A percentile compares a stretch with the other conserved stretches of the same genome.
phyloP scores from a whole-genome alignment of 2,113 vertebrate species.

The Atherinomorus stipes region DNA sequence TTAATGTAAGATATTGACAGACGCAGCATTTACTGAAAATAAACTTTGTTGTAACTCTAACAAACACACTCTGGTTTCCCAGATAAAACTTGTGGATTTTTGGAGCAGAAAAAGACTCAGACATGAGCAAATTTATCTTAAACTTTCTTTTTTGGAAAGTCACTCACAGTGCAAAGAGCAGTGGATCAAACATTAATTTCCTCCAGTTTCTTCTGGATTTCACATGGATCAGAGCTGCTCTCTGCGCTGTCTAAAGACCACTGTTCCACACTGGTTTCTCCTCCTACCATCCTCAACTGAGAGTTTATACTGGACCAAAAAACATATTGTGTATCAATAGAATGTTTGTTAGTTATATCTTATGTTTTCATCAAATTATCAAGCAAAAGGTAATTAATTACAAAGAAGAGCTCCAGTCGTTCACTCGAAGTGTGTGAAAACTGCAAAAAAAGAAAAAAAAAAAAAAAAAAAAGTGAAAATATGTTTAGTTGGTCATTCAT shows the following conservation, averaged over 20 bases:
- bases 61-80: conserved; percentile 12
- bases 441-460: no score
- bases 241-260: conserved; percentile 48
- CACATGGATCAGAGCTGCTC: conserved; percentile 21
- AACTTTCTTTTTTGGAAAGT: conserved; percentile 14
- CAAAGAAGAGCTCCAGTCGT: not conserved
- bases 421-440: no score
- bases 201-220: not conserved
- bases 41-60: not conserved
- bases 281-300: conserved; percentile 43
- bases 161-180: conserved; percentile 56
- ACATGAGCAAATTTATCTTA: not conserved
- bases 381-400: not conserved
- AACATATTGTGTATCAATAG: no score
- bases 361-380: no score
- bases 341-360: no score
- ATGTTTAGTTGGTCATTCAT: conserved; percentile 37
- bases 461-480: not conserved
- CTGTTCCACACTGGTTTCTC: conserved; percentile 54
- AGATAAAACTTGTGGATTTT: not conserved
- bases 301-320: no score
- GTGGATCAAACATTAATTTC: not conserved
- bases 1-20: conserved; percentile 81
- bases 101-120: conserved; percentile 18
- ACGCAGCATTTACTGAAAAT: not conserved